A percentile compares a stretch with the other conserved stretches of the same genome.
Conservation (phyloP, 2,113 vertebrate genomes). For the Hippocampus abdominalis region DNA sequence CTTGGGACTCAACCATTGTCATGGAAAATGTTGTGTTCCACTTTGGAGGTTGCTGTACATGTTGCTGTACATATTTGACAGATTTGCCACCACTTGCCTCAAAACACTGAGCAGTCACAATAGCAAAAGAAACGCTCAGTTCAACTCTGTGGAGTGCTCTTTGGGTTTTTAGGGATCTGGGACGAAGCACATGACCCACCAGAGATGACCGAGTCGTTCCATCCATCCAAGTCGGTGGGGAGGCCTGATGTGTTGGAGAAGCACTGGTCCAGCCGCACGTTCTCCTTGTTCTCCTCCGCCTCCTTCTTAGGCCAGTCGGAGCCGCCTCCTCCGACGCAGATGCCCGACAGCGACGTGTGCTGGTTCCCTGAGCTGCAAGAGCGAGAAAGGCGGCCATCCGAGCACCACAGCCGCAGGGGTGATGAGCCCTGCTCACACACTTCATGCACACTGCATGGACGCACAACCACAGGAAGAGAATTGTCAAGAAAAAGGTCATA, state of each 20-base stretch:
- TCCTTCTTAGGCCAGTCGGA: conserved; percentile 76
- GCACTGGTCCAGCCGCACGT: conserved; percentile 83
- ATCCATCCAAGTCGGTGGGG: conserved; percentile 79
- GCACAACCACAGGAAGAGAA: neutral
- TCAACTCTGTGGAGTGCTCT: too few relatives aligned
- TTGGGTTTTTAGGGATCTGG: too few relatives aligned
- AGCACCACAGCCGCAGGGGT: conserved; percentile 79
- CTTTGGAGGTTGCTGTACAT: too few relatives aligned
- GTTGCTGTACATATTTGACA: too few relatives aligned
- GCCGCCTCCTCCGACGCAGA: conserved; percentile 44
- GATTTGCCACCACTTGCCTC: too few relatives aligned
- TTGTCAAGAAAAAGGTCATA: neutral
- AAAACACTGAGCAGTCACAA: too few relatives aligned
- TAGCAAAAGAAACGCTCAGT: too few relatives aligned
- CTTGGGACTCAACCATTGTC: too few relatives aligned
- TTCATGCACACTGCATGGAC: conserved; percentile 79
- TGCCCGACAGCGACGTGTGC: conserved; percentile 32
- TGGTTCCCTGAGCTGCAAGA: conserved; percentile 83
- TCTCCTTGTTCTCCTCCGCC: conserved; percentile 96
- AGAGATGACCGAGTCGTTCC: conserved; percentile 92
- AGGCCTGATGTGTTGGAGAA: conserved; percentile 79
- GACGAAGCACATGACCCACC: conserved; percentile 64
- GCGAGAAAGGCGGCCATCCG: conserved; percentile 79
- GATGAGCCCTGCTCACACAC: conserved; percentile 80
- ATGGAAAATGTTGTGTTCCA: too few relatives aligned